phyloP scores from a whole-genome alignment of 2,797 vertebrate genomes.

The Labroides dimidiatus region DNA sequence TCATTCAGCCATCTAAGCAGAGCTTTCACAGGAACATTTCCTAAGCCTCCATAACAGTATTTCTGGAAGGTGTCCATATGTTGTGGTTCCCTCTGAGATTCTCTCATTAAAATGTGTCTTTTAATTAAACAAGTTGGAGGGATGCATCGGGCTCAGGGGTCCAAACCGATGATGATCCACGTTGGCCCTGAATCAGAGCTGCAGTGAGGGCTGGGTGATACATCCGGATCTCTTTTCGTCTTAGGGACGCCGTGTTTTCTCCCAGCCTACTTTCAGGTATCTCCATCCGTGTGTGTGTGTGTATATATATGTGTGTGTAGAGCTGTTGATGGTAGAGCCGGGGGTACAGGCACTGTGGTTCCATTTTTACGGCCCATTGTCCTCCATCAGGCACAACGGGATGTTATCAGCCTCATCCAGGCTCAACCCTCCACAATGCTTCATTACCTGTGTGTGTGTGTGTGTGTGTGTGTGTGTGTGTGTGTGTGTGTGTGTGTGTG shows the following conservation, averaged over 20 bases:
- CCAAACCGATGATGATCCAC: slow-evolving; percentile 21
- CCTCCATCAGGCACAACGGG: slow-evolving; percentile 73
- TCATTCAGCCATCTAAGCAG: slow-evolving; percentile 13
- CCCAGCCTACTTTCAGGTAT: slow-evolving; percentile 31
- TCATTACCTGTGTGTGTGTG: slow-evolving; percentile 69
- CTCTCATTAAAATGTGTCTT: slow-evolving; percentile 42
- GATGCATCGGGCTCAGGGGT: slow-evolving; percentile 18
- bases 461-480: slow-evolving; percentile 24
- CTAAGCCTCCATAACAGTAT: slow-evolving; percentile 10
- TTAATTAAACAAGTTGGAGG: slow-evolving; percentile 48
- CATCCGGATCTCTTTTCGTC: slow-evolving; percentile 32
- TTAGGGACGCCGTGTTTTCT: slow-evolving; percentile 32
- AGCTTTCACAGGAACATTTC: slow-evolving; percentile 14
- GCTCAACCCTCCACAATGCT: slow-evolving; percentile 76
- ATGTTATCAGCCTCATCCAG: slow-evolving; percentile 82
- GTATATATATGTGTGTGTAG: slow-evolving; percentile 11
- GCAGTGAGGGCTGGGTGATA: neutral
- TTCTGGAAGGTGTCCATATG: slow-evolving; percentile 19
- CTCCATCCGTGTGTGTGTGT: slow-evolving; percentile 38
- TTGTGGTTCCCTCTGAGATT: neutral
- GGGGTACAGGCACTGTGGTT: slow-evolving; percentile 49
- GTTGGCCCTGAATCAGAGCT: slow-evolving; percentile 10
- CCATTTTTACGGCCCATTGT: slow-evolving; percentile 76
- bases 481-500: slow-evolving; percentile 28
- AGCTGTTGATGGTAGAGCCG: slow-evolving; percentile 37